Base-by-base conservation (phyloP, 2,797 vertebrate species). In the Oreochromis mossambicus region DNA sequence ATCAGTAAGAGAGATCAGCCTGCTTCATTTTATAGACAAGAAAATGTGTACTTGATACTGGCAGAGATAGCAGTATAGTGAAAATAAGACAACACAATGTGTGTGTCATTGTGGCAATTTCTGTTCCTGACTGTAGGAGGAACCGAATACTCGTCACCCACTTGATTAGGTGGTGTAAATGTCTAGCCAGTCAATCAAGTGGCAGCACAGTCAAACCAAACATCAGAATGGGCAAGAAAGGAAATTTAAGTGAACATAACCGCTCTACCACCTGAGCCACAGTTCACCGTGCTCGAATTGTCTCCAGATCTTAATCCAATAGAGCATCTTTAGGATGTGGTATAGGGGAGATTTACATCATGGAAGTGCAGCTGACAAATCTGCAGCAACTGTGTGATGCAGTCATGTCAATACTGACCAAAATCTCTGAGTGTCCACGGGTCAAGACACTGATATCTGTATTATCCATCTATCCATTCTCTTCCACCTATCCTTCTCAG, bases 401-500 rank as follows among this genome's bases (percentile, higher is more conserved):
- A n/a, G n/a, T n/a, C n/a, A n/a, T n/a, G n/a, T 58, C 8, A 61
- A 34, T 61, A 61, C 34, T 61, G 5, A 34, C 5, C 56, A 58
- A 34, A 58, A 34, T 58, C 56, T 58, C 56, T 58, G 29, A 19
- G 5, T 34, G 29, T 34, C 29, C 56, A 61, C 0, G 0, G 29
- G 29, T 34, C 56, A 61, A 61, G 56, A 61, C 29, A 61, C 56
- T 61, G 9, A 34, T 61, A 61, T 61, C 32, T 34, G 32, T 61
- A n/a, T 34, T 61, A 12, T 34, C 9, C 32, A 61, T 0, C 29
- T 34, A 61, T 3, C 29, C 14, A 32, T 32, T 3, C 26, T 58
- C 55, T 32, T 32, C 0, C 15, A 0, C 29, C 10, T 58, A 4
- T 58, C 15, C 1, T 32, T 58, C 26, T 0, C 55, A 58, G 8